Evolutionary conservation across 2,113 vertebrate species (phyloP).

Genomic region (Crocuta crocuta): DNA sequence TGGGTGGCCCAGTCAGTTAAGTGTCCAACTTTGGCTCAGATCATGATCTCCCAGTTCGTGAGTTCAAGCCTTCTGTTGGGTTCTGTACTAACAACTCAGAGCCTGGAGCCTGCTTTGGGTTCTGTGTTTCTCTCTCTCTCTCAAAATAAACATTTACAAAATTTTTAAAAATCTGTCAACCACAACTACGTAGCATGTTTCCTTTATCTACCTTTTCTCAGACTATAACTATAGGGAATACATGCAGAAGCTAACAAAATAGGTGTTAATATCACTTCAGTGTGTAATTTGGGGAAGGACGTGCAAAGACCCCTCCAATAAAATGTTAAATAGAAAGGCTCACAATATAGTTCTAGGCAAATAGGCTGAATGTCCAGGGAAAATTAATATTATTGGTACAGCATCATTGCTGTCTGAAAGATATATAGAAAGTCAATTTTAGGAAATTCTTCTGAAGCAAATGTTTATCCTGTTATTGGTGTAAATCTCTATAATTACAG

Average conservation of each 20-base stretch:
- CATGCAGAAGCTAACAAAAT: background rate
- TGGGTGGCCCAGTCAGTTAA: too few species aligned
- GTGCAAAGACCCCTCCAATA: background rate
- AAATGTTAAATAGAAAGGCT: background rate
- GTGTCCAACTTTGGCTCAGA: too few species aligned
- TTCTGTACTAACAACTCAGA: too few species aligned
- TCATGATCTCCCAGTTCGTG: too few species aligned
- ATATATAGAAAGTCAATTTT: constrained; percentile 40
- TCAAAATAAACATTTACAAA: too few species aligned
- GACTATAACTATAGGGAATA: background rate
- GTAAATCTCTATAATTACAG: constrained; percentile 46
- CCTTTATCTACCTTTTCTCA: background rate
- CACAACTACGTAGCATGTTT: background rate
- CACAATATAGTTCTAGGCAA: background rate
- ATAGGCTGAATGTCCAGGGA: background rate
- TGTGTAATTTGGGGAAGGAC: background rate
- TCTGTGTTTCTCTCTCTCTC: too few species aligned
- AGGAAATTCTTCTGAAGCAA: constrained; percentile 54
- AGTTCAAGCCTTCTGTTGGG: too few species aligned
- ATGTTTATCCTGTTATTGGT: background rate
- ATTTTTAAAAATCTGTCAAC: background rate
- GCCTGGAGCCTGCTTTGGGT: too few species aligned
- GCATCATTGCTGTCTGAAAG: background rate
- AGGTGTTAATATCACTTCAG: background rate
- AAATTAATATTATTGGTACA: background rate